Conservation (phyloP, 2,797 vertebrate species). For the Sarcoramphus papa region DNA sequence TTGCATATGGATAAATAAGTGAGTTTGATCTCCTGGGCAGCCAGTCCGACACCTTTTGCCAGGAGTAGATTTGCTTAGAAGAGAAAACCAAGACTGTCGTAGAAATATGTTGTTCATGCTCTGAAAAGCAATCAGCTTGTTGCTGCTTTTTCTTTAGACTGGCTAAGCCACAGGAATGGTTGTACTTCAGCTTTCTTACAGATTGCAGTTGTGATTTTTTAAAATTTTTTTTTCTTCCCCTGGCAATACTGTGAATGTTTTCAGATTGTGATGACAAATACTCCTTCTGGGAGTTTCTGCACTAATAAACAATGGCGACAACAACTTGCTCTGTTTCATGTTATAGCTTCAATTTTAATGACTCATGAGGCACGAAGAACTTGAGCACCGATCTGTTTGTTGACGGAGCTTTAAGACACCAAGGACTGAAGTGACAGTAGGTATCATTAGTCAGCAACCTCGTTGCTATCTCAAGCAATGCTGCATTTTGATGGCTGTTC, state of each 20-base stretch:
- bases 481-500: neutral
- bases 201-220: neutral
- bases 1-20: neutral
- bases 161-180: neutral
- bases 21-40: neutral
- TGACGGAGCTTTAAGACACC: neutral
- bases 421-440: neutral
- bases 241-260: neutral
- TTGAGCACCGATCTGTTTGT: neutral
- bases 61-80: neutral
- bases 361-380: neutral
- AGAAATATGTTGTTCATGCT: neutral
- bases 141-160: neutral
- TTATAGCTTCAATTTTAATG: neutral
- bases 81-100: neutral
- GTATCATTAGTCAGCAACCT: neutral
- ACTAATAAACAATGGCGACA: neutral
- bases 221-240: neutral
- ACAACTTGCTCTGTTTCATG: neutral
- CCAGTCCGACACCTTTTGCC: neutral
- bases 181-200: neutral
- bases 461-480: neutral
- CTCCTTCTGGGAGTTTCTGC: slow-evolving; percentile 10
- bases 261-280: neutral
- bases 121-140: neutral